phyloP scores from a whole-genome alignment of 2,113 vertebrate species.

The rat (Rattus norvegicus) region GRCr8 NC_086020.1:37898501-37899000 shows the following conservation, averaged over 20 bases:
- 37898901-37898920: neutral
- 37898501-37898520: neutral
- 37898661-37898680: neutral
- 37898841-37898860: neutral
- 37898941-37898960: conserved; percentile 6
- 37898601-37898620: neutral
- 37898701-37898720: neutral
- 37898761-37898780: conserved; percentile 27
- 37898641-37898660: neutral
- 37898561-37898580: neutral
- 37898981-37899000: neutral
- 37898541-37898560: neutral
- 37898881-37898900: neutral
- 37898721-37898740: neutral
- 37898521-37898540: neutral
- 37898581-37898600: neutral
- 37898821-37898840: neutral
- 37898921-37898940: neutral
- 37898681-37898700: neutral
- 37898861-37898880: neutral
- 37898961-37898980: neutral
- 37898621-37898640: neutral
- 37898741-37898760: conserved; percentile 11
- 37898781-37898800: neutral
- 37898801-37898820: conserved; percentile 18